Base-by-base conservation (phyloP, 2,888 invertebrate genomes). In the Heliconius aoede region DNA sequence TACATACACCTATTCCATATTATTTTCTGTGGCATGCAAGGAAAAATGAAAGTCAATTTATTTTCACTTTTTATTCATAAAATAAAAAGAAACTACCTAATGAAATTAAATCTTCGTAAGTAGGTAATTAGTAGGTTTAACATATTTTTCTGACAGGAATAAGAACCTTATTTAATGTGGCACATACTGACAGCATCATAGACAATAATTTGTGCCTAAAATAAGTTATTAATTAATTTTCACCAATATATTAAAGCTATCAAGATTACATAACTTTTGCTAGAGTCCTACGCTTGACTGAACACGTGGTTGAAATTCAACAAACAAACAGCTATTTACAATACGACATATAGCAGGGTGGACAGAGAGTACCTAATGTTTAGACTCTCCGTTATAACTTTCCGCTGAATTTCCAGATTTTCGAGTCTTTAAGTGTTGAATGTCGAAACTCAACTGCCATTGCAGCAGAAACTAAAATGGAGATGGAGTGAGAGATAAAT, bases 181-280 rank as follows among this genome's bases (percentile, higher is more conserved):
- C 1, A 58, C 24, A 11, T 58, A 11, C 11, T 24, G 11, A 11
- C 24, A 58, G 24, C 58, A 24, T 7, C 15, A 60, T 5, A 55
- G 15, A 26, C 26, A 1, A 15, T 60, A 1, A 1, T 26, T 15
- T 24, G 1, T 13, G 15, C 24, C 24, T 36, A 40, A 65, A 24
- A 65, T 40, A 65, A 24, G n/a, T 9, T 32, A 32, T 21, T 64
- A 64, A 64, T 64, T 64, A 36, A 24, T 65, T 65, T 21, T 36
- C 65, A 40, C 13, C 13, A 64, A 64, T 36, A 32, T 40, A 65
- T 65, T 40, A 65, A 65, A 24, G 65, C 36, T 40, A 5, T 65
- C 1, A 65, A 40, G 65, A 36, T 65, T 65, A 18, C 15, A 36
- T 32, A 24, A 36, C 8, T 24, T n/a, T 65, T 24, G 65, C 24